Percentiles rank a stretch among this genome's conserved stretches.
Conservation (phyloP, 2,113 vertebrate genomes). For the Peromyscus californicus region DNA sequence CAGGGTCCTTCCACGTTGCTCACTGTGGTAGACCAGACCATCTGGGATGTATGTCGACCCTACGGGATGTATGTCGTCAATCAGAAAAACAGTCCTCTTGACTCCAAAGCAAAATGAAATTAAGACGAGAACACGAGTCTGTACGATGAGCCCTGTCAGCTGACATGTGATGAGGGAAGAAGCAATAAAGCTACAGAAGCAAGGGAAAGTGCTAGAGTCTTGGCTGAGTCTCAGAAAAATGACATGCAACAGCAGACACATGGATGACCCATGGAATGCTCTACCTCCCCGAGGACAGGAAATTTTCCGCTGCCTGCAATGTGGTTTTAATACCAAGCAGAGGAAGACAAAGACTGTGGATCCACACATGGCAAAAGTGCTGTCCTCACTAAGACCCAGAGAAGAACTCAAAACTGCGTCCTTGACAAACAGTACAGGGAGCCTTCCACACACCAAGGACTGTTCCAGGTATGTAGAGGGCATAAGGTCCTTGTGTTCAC, state of each 20-base stretch:
- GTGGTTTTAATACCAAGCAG: not conserved
- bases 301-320: not conserved
- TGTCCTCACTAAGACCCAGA: not conserved
- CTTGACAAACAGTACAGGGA: not conserved
- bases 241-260: slow-evolving; percentile 10
- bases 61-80: not conserved
- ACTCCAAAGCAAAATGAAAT: slow-evolving; percentile 42
- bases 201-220: slow-evolving; percentile 1
- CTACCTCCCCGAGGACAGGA: not conserved
- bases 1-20: not conserved
- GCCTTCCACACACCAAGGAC: not conserved
- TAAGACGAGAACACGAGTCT: slow-evolving; percentile 1
- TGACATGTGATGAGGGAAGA: not conserved
- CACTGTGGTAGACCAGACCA: not conserved
- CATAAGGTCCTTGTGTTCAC: not conserved
- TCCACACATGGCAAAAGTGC: not conserved
- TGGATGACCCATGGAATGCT: not conserved
- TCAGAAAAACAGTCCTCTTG: not conserved
- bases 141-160: not conserved
- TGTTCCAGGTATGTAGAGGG: not conserved
- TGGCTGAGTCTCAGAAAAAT: not conserved
- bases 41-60: not conserved
- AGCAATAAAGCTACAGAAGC: not conserved
- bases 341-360: not conserved
- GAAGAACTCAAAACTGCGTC: not conserved